Evolutionary conservation across 2,797 vertebrate species (phyloP), one percentile per base, ranked within the genome.

Genomic region (Clarias platycephalus): DNA sequence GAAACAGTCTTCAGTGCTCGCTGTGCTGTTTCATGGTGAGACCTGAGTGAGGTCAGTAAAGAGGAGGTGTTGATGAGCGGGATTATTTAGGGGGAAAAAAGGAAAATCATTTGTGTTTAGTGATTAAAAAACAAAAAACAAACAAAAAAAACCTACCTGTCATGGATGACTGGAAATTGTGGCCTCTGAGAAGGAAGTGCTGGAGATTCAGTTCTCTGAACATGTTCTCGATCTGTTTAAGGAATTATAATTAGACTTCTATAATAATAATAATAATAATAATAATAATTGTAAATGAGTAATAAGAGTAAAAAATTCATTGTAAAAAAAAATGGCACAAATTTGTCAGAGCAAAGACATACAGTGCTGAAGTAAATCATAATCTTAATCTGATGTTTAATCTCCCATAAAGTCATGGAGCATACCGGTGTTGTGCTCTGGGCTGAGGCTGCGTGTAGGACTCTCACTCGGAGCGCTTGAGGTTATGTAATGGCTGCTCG

Each of bases 381-480:
- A 12, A 55, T 58, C 26, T 76, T 31, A 12, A 55, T 76, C 0
- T 76, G 55, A 10, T 58, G 1, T 34, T 76, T 58, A 10, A 20
- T 55, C 2, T 53, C 3, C 18, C 26, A 12, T 44, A 34, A 63
- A 10, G 18, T 62, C 7, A 67, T 55, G 55, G 66, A 53, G 66
- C 89, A 10, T 95, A 99, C 98, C 98, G 93, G 96, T 95, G 93
- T 96, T 95, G 92, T 96, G 96, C 89, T 97, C 96, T 53, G 96
- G 95, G 88, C 96, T 95, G 71, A 96, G 95, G 7, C 77, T 80
- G 77, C 60, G 77, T 64, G 81, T 75, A 16, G 81, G 81, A 75
- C 81, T 83, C 58, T 63, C 81, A 86, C 49, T 64, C 78, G 86
- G 87, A 80, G 64, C 66, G 81, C 88, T 78, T 94, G 94, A 60